Conservation (phyloP, 2,888 invertebrate genomes). For the Ctenicera cuprea region DNA sequence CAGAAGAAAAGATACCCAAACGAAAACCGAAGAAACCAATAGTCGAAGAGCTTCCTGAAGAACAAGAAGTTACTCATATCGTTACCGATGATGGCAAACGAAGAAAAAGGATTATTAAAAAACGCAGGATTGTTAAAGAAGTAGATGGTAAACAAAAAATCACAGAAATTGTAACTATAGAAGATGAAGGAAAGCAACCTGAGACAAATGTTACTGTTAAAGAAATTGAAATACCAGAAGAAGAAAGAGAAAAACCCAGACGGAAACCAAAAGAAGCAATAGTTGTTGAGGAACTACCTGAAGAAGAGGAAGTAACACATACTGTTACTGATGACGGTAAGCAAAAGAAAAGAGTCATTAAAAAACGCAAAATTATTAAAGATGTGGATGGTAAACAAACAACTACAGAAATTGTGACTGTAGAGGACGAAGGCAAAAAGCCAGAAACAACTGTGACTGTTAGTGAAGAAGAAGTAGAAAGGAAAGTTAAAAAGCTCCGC, state of each 20-base stretch:
- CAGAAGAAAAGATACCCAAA: constrained; percentile 44
- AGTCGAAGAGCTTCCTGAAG: constrained; percentile 60
- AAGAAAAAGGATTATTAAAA: constrained; percentile 68
- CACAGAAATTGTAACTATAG: constrained; percentile 58
- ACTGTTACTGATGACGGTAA: constrained; percentile 59
- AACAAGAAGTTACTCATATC: constrained; percentile 49
- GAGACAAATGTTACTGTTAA: constrained; percentile 56
- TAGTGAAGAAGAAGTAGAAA: constrained; percentile 58
- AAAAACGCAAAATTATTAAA: constrained; percentile 63
- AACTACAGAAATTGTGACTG: constrained; percentile 57
- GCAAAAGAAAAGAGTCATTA: constrained; percentile 65
- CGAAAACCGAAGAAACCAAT: constrained; percentile 59
- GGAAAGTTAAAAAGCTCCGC: constrained; percentile 61
- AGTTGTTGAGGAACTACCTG: constrained; percentile 44
- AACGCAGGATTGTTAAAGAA: constrained; percentile 58
- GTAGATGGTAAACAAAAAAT: constrained; percentile 63
- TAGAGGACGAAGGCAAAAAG: constrained; percentile 62
- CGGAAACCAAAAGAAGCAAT: constrained; percentile 66
- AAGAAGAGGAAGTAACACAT: constrained; percentile 59
- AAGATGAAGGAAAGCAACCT: constrained; percentile 62
- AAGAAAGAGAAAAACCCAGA: constrained; percentile 60
- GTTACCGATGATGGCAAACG: constrained; percentile 53
- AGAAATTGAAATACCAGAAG: constrained; percentile 58
- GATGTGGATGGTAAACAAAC: constrained; percentile 63
- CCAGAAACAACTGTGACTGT: constrained; percentile 58